Percentiles rank a stretch among this genome's conserved stretches.
Evolutionary conservation across 2,888 invertebrate species (phyloP).

Genomic region (Limnephilus rhombicus): DNA sequence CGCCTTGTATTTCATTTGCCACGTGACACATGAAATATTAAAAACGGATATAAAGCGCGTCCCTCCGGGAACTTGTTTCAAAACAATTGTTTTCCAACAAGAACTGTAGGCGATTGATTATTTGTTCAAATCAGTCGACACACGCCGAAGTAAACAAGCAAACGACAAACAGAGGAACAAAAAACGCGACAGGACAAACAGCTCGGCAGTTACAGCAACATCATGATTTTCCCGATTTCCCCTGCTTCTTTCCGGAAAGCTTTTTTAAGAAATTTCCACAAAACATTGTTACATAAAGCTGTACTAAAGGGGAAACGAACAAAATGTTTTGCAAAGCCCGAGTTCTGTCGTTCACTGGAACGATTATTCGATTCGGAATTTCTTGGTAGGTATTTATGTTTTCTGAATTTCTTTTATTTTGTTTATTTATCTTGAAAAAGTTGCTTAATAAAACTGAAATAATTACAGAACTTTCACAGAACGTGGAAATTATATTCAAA

Average conservation of each 20-base stretch:
- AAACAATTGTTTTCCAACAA: background rate
- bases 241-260: background rate
- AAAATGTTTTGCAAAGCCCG: background rate
- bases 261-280: conserved; percentile 25
- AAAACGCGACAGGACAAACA: conserved; percentile 51
- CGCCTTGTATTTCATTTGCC: background rate
- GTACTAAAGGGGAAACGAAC: background rate
- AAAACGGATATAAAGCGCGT: conserved; percentile 16
- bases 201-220: conserved; percentile 38
- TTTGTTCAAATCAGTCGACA: conserved; percentile 64
- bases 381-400: background rate
- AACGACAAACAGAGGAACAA: conserved; percentile 21
- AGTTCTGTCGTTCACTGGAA: background rate
- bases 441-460: too few relatives aligned
- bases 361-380: background rate
- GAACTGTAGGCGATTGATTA: conserved; percentile 59
- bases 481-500: too few relatives aligned
- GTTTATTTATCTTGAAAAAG: background rate
- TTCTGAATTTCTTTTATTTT: too few relatives aligned
- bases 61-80: background rate
- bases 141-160: conserved; percentile 59
- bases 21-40: conserved; percentile 3
- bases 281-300: background rate
- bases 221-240: conserved; percentile 36
- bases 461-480: too few relatives aligned